Conservation (phyloP, 2,888 invertebrate genomes). For the Drosophila quinaria region DNA sequence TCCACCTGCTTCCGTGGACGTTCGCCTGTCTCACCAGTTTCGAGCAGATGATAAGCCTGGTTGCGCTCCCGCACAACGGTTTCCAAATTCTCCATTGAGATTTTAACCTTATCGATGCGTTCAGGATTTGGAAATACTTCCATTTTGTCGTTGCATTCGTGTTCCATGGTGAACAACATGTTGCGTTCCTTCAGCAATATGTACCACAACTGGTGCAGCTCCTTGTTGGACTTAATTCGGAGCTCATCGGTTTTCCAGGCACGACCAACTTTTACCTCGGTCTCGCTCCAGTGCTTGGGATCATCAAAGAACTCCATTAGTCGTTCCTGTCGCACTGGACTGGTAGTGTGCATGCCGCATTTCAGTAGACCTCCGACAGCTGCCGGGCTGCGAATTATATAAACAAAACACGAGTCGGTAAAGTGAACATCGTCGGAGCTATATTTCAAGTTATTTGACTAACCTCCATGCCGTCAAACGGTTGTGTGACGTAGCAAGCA, state of each 20-base stretch:
- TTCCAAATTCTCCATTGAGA: conserved; percentile 97
- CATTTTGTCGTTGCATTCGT: conserved; percentile 89
- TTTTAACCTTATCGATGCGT: conserved; percentile 95
- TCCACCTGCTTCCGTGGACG: conserved; percentile 88
- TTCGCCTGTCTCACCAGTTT: conserved; percentile 95
- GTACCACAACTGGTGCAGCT: conserved; percentile 98
- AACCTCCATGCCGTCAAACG: conserved; percentile 54
- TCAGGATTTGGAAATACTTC: conserved; percentile 95
- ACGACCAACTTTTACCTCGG: conserved; percentile 92
- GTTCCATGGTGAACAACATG: conserved; percentile 98
- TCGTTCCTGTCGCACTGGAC: conserved; percentile 40
- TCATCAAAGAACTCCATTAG: conserved; percentile 96
- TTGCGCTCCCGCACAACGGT: conserved; percentile 96
- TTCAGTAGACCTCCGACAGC: conserved; percentile 38
- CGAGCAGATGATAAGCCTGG: conserved; percentile 94
- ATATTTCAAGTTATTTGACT: not conserved
- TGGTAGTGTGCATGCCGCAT: conserved; percentile 56
- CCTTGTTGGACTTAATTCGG: conserved; percentile 96
- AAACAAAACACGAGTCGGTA: conserved; percentile 28
- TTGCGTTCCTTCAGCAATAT: conserved; percentile 96
- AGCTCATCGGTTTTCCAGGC: conserved; percentile 96
- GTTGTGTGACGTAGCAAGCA: conserved; percentile 42
- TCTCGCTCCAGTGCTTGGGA: conserved; percentile 93
- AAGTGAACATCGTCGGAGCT: not conserved
- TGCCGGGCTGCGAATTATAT: conserved; percentile 56